Evolutionary conservation across 2,113 vertebrate genomes (phyloP).

Genomic region (Nothocercus julius): DNA sequence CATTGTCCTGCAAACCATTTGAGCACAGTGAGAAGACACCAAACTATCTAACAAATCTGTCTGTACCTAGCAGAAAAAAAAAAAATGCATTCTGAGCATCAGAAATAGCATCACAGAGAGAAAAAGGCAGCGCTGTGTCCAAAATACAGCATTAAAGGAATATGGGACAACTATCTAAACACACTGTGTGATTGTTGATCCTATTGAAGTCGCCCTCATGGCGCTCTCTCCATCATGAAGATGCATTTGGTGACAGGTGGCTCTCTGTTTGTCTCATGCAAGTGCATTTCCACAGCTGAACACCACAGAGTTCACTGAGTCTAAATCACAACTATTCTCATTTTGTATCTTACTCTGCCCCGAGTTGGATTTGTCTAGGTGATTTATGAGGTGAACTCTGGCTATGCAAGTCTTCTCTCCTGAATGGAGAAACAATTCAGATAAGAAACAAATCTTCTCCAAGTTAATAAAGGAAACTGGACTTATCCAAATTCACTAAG

Average conservation of each 20-base stretch:
- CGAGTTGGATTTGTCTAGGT: constrained; percentile 27
- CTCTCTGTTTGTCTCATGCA: background rate
- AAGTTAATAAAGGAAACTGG: constrained; percentile 50
- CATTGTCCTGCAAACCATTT: background rate
- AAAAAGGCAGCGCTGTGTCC: background rate
- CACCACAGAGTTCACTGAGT: background rate
- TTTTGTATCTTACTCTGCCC: constrained; percentile 2
- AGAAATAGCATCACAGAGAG: background rate
- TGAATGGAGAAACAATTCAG: constrained; percentile 44
- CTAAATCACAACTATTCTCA: background rate
- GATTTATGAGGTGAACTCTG: constrained; percentile 35
- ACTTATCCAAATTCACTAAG: constrained; percentile 6
- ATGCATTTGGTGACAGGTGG: background rate
- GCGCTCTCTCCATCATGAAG: background rate
- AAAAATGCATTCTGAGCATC: background rate
- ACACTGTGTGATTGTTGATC: accelerated
- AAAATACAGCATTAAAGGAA: background rate
- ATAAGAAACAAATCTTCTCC: constrained; percentile 42
- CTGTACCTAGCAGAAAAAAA: background rate
- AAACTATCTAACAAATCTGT: background rate
- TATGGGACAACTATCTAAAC: background rate
- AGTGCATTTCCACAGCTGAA: background rate
- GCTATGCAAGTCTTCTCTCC: constrained; percentile 3
- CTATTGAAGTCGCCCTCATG: background rate
- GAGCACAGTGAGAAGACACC: background rate